Evolutionary conservation across 2,888 invertebrate genomes (phyloP), one percentile per base, ranked within the genome.

Genomic region (Helobdella robusta): DNA sequence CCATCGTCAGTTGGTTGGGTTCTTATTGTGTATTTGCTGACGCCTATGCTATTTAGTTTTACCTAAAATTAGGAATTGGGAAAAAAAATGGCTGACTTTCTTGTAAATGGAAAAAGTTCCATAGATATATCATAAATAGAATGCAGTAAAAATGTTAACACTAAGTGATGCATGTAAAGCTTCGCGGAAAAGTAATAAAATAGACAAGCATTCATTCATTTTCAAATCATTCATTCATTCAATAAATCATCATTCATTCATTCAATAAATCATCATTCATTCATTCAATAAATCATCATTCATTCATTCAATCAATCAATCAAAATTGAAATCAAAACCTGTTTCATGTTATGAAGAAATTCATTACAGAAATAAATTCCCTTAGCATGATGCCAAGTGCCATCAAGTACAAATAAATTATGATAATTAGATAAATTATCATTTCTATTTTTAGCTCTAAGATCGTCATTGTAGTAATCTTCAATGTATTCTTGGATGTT

Each of bases 321-420:
- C n/a, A 20, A 50, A 5, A 63, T 8, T 6, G 11, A 8, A 25
- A 46, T 18, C 30, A 58, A 35, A 65, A 83, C 83, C 81, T 91
- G 89, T 73, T 83, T 85, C 67, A 92, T 79, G 64, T 82, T 81
- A 73, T 87, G 87, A 60, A 93, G 82, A 67, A 85, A 82, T 18
- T 86, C 84, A 77, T 89, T 91, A 69, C 88, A 86, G 59, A 87
- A 85, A 80, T 88, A 93, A 69, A 93, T 90, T 15, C 90, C 88
- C 79, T 90, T 91, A 2, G 93, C 92, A 80, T 94, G 93, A 0
- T 91, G 88, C 93, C 93, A 94, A 11, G 94, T 94, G 3, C 94
- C 93, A 82, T 94, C 93, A 69, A 94, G 84, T 50, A 93, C 81
- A 54, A 93, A 82, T 63, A 93, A 82, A 77, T 89, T 91, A n/a